Base-by-base conservation (phyloP, 2,113 vertebrate genomes). In the Heterocephalus glaber region DNA sequence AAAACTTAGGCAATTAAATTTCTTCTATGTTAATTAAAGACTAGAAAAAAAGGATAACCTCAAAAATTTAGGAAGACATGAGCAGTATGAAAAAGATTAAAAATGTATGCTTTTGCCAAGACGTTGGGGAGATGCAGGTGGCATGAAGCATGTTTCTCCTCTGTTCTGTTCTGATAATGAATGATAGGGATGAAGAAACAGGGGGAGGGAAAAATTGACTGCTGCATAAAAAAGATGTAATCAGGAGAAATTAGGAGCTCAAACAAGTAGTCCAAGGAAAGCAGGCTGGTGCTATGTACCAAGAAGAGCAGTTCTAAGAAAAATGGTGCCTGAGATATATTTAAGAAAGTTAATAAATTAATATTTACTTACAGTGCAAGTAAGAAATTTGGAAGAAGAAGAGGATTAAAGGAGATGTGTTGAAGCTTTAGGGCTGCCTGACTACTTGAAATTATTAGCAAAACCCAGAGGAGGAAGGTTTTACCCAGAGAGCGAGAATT, bases 1-100 rank as follows among this genome's bases (percentile, higher is more conserved):
- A 72, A 79, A 93, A 74, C 81, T 41, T 61, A 86, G 38, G 68
- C 52, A 66, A n/a, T 88, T 96, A 80, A 68, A 92, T 58, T 85
- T 12, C 38, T 95, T 86, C 60, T 16, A 1, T 74, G 65, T 77
- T 94, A 96, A 41, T 92, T 74, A 89, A 95, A 80, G 20, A 0
- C 41, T 26, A 22, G 65, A 79, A 28, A 63, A 90, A 83, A 72
- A 19, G 26, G 8, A 7, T 74, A 49, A 86, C 12, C 28, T 72
- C 61, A 35, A 96, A 70, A 77, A 38, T 38, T 58, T 81, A 54
- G 12, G 60, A 61, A 85, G 47, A 68, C 19, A 61, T 4, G 0
- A 49, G 19, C 35, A 60, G 9, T 91, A 79, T 74, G 35, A 60
- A 80, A 80, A 92, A 63, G 47, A n/a, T 0, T 80, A 24, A 83